phyloP scores from a whole-genome alignment of 1,140 invertebrate species.

The Achroia grisella region DNA sequence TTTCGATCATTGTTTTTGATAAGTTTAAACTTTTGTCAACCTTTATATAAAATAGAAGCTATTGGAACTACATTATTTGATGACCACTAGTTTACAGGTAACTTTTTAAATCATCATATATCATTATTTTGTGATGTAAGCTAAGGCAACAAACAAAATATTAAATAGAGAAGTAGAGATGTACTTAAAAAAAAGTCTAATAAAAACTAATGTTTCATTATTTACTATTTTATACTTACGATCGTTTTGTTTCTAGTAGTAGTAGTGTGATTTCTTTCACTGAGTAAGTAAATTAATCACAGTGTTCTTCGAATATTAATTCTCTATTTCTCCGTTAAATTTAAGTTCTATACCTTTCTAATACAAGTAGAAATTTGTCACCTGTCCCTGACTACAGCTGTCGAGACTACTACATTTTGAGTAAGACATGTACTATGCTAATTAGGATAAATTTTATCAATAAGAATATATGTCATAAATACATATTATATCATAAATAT shows the following conservation, averaged over 20 bases:
- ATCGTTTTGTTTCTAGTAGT: no score
- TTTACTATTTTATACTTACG: no score
- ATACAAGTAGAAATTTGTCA: constrained; percentile 6
- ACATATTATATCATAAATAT: neutral
- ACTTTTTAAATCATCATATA: no score
- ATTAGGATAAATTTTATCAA: constrained; percentile 12
- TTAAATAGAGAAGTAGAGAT: no score
- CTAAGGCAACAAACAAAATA: neutral
- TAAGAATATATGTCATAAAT: neutral
- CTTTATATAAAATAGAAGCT: constrained; percentile 10
- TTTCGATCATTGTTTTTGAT: constrained; percentile 10
- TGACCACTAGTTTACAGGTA: constrained; percentile 19
- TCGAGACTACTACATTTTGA: constrained; percentile 7
- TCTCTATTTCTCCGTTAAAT: no score
- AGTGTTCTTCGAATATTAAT: no score
- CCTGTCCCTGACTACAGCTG: constrained; percentile 13
- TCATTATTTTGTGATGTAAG: neutral
- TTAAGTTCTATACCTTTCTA: no score
- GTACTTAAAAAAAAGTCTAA: no score
- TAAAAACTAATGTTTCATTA: no score
- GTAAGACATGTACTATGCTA: constrained; percentile 8
- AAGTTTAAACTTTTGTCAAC: constrained; percentile 20
- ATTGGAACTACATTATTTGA: constrained; percentile 4
- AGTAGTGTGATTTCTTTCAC: no score
- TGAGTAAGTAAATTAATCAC: no score